These are phyloP conservation scores for Atherinomorus stipes DNA, from an alignment of 2,113 vertebrate species.

Conservation along the genomic window DNA sequence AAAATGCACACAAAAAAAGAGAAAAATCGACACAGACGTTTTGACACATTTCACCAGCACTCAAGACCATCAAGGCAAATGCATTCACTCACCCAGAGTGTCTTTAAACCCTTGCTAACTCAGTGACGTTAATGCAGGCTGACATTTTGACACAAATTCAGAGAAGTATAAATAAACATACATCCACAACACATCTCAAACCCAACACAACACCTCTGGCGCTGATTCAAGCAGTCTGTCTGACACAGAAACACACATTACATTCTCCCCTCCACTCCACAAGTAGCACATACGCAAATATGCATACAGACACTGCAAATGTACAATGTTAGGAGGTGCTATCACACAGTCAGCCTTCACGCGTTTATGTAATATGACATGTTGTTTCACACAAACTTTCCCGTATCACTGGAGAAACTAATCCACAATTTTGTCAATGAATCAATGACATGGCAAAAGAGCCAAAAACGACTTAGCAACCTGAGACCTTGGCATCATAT, in stretches of 20 bases:
- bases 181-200: slow-evolving; percentile 48
- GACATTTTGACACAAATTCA: slow-evolving; percentile 61
- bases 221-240: slow-evolving; percentile 43
- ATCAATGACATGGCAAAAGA: background rate
- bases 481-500: too few relatives aligned
- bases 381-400: background rate
- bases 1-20: slow-evolving; percentile 33
- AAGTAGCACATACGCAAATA: slow-evolving; percentile 17
- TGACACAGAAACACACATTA: slow-evolving; percentile 47
- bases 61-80: slow-evolving; percentile 39
- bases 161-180: slow-evolving; percentile 64
- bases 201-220: slow-evolving; percentile 39
- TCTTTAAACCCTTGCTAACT: slow-evolving; percentile 34
- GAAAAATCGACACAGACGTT: slow-evolving; percentile 45
- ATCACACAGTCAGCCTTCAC: background rate
- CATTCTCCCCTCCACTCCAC: slow-evolving; percentile 21
- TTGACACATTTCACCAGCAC: slow-evolving; percentile 50
- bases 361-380: slow-evolving; percentile 1
- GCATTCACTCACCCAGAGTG: slow-evolving; percentile 25
- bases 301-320: background rate
- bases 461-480: too few relatives aligned
- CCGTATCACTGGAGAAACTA: background rate
- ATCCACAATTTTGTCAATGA: background rate
- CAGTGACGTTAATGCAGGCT: slow-evolving; percentile 54
- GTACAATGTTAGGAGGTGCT: background rate